Base-by-base conservation (phyloP, 2,888 invertebrate genomes). In the Microctonus hyperodae region DNA sequence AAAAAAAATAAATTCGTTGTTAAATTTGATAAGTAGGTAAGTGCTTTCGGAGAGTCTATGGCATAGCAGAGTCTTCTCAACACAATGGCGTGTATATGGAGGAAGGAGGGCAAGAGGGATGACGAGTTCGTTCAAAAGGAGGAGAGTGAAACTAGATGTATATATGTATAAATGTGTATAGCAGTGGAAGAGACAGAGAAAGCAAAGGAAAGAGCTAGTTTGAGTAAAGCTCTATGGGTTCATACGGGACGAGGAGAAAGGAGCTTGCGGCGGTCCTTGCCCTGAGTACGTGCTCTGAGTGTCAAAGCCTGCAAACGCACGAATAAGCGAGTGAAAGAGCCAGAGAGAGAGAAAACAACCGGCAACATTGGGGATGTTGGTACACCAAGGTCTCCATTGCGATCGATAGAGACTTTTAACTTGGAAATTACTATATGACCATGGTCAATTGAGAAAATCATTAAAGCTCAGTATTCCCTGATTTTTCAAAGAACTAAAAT, bases 221-320 rank as follows among this genome's bases (percentile, higher is more conserved):
- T 35, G 59, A 64, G 67, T 66, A 64, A 67, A 62, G 66, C 57
- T 67, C 16, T 53, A 37, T 35, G 64, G 58, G 65, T 59, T 68
- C 64, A 59, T 68, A 31, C 56, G 28, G 57, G 62, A 56, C 50
- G 62, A 40, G 50, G 63, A 48, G 61, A 65, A 58, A 56, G 60
- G 81, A 83, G 82, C 83, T 83, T 83, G 82, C 82, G 82, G 82
- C 83, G 83, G 83, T 83, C 83, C 81, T 83, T 83, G 83, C 83
- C 82, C 83, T 79, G 80, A 77, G 82, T 82, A 83, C 83, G 83
- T 83, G 83, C 79, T 80, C 77, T 73, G 83, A 79, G 81, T 83
- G 80, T 79, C 80, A 83, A 83, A 83, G 80, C 80, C 82, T 81
- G 73, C 57, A 40, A 64, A 40, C 78, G 79, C 75, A 77, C 74